Evolutionary conservation across 1,140 invertebrate species (phyloP).

Genomic region (Drosophila ananassae): DNA sequence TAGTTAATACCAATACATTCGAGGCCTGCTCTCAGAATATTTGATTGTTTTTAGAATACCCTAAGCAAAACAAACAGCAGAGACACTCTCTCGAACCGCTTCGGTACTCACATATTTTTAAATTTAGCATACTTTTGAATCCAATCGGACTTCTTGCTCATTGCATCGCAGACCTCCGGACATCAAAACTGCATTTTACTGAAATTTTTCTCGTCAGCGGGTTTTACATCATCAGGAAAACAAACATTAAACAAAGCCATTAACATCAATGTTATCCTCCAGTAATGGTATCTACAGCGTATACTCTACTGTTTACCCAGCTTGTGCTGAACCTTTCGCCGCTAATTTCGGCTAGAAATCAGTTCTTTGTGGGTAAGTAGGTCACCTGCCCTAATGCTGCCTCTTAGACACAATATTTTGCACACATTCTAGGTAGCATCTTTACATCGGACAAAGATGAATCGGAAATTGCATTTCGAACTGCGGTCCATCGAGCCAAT

Average conservation of each 20-base stretch:
- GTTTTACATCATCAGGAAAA: slow-evolving; percentile 70
- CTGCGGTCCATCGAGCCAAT: slow-evolving; percentile 85
- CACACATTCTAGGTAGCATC: slow-evolving; percentile 78
- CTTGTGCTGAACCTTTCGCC: slow-evolving; percentile 28
- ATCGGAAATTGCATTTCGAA: slow-evolving; percentile 84
- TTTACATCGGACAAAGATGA: slow-evolving; percentile 84
- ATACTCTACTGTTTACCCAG: slow-evolving; percentile 23
- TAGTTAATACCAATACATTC: slow-evolving; percentile 11
- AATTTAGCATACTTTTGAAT: slow-evolving; percentile 66
- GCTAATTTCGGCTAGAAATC: slow-evolving; percentile 38
- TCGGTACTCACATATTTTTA: slow-evolving; percentile 40
- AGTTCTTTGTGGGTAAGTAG: slow-evolving; percentile 74
- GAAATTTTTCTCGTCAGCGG: slow-evolving; percentile 10
- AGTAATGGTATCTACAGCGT: slow-evolving; percentile 33
- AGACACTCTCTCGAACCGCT: slow-evolving; percentile 28
- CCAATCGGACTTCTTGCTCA: slow-evolving; percentile 40
- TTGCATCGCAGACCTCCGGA: slow-evolving; percentile 54
- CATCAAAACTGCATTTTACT: slow-evolving; percentile 44
- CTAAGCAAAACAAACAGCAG: slow-evolving; percentile 74
- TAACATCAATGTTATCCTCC: slow-evolving; percentile 22
- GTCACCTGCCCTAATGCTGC: slow-evolving; percentile 37
- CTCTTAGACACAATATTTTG: not conserved
- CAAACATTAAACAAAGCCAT: not conserved
- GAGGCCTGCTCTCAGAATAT: not conserved
- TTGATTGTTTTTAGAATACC: slow-evolving; percentile 68